Evolutionary conservation across 2,113 vertebrate genomes (phyloP).

Genomic region (Stictonetta naevosa): DNA sequence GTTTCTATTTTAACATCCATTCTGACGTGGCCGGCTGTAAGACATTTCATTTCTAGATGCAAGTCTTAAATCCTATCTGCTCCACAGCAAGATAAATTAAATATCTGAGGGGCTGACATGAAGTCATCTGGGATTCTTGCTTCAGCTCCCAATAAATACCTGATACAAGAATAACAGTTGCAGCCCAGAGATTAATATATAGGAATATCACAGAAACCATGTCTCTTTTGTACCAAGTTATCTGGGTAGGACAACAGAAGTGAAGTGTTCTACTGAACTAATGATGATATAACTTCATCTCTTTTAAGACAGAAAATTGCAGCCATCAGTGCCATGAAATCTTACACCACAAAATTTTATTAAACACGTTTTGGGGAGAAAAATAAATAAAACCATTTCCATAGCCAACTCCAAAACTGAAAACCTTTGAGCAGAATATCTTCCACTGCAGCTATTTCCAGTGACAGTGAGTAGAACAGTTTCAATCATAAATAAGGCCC

Average conservation of each 20-base stretch:
- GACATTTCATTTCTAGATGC: background rate
- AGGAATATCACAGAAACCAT: background rate
- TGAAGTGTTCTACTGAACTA: background rate
- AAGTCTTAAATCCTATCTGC: background rate
- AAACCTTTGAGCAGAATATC: background rate
- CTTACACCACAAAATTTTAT: background rate
- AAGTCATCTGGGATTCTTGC: background rate
- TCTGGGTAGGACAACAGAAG: fast-evolving
- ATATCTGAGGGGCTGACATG: background rate
- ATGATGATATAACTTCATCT: background rate
- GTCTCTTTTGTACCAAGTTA: background rate
- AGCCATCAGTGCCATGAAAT: background rate
- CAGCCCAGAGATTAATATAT: background rate
- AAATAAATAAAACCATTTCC: background rate
- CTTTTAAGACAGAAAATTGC: background rate
- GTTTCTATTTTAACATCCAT: background rate
- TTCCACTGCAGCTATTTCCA: background rate
- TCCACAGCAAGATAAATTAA: background rate
- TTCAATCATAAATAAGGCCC: background rate
- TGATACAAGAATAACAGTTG: background rate
- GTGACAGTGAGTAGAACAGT: background rate
- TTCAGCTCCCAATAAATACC: background rate
- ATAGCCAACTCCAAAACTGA: background rate
- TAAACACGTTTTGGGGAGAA: background rate
- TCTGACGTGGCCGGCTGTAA: background rate